Percentiles rank a stretch among this genome's conserved stretches.
Conservation (phyloP, 2,797 vertebrate genomes). For the Trachurus trachurus region DNA sequence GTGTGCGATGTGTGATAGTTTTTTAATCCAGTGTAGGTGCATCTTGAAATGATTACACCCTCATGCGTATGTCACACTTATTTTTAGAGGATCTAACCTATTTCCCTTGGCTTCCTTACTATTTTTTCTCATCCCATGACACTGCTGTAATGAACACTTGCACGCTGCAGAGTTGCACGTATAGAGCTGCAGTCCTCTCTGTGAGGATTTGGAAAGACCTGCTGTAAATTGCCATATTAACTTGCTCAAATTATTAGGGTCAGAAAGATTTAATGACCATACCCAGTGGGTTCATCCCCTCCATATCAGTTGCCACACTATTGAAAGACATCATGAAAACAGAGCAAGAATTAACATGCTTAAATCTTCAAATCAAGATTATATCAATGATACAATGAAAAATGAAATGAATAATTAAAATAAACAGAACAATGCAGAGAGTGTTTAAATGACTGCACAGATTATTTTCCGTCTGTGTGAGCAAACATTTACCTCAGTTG, state of each 20-base stretch:
- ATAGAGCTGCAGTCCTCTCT: not conserved
- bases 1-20: not conserved
- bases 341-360: not conserved
- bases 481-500: constrained; percentile 2
- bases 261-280: not conserved
- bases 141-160: not conserved
- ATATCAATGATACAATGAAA: not conserved
- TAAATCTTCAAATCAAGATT: not conserved
- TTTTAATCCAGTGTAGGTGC: not conserved
- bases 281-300: not conserved
- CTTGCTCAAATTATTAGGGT: not conserved
- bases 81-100: not conserved
- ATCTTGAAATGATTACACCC: not conserved
- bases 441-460: not conserved
- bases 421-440: not conserved
- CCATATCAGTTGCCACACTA: not conserved
- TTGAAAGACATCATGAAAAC: not conserved
- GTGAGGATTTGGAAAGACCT: not conserved
- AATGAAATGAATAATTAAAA: not conserved
- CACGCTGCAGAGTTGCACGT: not conserved
- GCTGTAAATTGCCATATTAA: not conserved
- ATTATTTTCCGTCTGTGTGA: not conserved
- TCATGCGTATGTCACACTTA: not conserved
- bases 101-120: not conserved
- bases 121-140: constrained; percentile 2